Evolutionary conservation across 2,888 invertebrate genomes (phyloP).

Genomic region (Himalopsyche anomala): DNA sequence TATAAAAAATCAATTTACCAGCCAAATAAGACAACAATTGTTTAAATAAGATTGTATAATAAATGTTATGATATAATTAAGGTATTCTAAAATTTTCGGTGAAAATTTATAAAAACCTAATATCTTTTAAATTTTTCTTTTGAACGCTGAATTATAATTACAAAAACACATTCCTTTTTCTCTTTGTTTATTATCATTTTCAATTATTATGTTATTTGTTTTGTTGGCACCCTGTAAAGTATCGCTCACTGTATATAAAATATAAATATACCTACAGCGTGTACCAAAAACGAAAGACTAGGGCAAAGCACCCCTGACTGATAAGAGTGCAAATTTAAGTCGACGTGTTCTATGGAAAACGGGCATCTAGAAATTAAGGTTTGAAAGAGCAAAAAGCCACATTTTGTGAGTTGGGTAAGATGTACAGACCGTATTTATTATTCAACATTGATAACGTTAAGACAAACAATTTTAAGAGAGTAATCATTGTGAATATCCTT

Average conservation of each 20-base stretch:
- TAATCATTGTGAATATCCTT: conserved; percentile 15
- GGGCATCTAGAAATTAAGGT: conserved; percentile 59
- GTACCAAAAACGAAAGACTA: neutral
- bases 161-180: too few species aligned
- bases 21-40: too few species aligned
- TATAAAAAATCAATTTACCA: too few species aligned
- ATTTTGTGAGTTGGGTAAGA: neutral
- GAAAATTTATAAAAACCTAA: too few species aligned
- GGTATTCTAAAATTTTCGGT: too few species aligned
- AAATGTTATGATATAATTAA: too few species aligned
- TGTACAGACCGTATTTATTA: conserved; percentile 36
- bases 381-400: conserved; percentile 62
- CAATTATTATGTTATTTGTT: too few species aligned
- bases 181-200: too few species aligned
- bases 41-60: too few species aligned
- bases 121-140: too few species aligned
- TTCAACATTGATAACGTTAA: conserved; percentile 34
- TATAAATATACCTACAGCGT: neutral
- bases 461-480: neutral
- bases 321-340: conserved; percentile 61
- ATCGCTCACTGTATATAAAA: neutral
- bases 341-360: conserved; percentile 54
- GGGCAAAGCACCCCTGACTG: conserved; percentile 54
- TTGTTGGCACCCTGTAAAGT: neutral
- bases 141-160: too few species aligned